Evolutionary conservation across 2,113 vertebrate genomes (phyloP).

Genomic region (Oriolus oriolus): DNA sequence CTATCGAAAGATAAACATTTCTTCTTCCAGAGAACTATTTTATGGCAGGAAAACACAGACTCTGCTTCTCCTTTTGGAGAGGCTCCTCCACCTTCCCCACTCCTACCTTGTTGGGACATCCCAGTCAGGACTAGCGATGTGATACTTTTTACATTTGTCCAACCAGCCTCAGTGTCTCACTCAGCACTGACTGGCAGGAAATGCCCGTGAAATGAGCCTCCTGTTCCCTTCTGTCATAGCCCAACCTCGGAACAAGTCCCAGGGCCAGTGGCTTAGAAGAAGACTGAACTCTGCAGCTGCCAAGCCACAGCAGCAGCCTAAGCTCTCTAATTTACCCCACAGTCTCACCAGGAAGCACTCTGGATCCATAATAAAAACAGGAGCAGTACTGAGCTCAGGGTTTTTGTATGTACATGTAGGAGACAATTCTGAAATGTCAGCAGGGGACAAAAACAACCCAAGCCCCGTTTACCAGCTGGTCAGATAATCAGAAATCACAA

Average conservation of each 20-base stretch:
- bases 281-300: not conserved
- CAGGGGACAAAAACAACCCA: not conserved
- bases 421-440: not conserved
- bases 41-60: not conserved
- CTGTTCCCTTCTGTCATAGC: not conserved
- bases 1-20: not conserved
- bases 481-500: not conserved
- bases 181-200: not conserved
- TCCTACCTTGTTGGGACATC: not conserved
- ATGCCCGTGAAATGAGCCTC: not conserved
- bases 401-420: not conserved
- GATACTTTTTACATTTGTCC: not conserved
- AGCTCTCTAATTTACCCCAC: not conserved
- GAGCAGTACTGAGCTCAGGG: not conserved
- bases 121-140: not conserved
- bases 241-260: not conserved
- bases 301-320: not conserved
- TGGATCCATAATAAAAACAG: not conserved
- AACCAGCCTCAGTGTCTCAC: not conserved
- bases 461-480: not conserved
- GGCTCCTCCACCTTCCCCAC: not conserved
- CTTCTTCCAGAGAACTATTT: not conserved
- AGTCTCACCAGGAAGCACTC: not conserved
- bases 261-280: not conserved
- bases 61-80: not conserved